Percentiles rank a stretch among this genome's conserved stretches.
Evolutionary conservation across 1,140 invertebrate genomes (phyloP).

Genomic region (Zelostemma sp.): DNA sequence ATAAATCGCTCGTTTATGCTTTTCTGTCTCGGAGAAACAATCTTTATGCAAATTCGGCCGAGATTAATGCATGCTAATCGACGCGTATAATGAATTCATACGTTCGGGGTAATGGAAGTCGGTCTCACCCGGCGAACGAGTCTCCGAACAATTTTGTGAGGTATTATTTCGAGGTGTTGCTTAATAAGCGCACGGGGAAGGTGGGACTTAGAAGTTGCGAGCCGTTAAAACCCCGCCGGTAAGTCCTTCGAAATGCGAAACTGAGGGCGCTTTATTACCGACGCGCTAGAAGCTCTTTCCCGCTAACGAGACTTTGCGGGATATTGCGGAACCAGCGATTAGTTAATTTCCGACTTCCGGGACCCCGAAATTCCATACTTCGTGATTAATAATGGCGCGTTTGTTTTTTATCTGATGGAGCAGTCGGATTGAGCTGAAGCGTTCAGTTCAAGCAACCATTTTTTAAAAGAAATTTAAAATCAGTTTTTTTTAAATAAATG

Average conservation of each 20-base stretch:
- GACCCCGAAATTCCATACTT: too few relatives aligned
- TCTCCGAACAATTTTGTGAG: not conserved
- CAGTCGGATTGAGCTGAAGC: too few relatives aligned
- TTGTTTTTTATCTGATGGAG: too few relatives aligned
- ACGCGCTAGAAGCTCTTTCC: constrained; percentile 26
- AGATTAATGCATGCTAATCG: constrained; percentile 25
- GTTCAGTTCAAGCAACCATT: too few relatives aligned
- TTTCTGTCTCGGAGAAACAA: not conserved
- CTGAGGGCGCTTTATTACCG: constrained; percentile 61
- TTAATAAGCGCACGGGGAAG: not conserved
- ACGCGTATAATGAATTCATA: constrained; percentile 14
- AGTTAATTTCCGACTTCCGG: constrained; percentile 17
- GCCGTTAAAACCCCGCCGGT: constrained; percentile 54
- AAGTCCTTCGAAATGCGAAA: constrained; percentile 46
- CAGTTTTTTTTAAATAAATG: too few relatives aligned
- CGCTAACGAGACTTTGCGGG: too few relatives aligned
- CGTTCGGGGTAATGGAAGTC: constrained; percentile 15
- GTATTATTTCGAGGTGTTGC: not conserved
- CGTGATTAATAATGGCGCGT: too few relatives aligned
- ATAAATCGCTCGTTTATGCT: not conserved
- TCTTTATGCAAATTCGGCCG: constrained; percentile 4
- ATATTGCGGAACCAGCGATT: constrained; percentile 55
- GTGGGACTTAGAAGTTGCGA: constrained; percentile 17
- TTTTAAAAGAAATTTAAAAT: too few relatives aligned
- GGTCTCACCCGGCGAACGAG: not conserved